phyloP scores from a whole-genome alignment of 1,140 invertebrate genomes.

The Hylyphantes graminicola region DNA sequence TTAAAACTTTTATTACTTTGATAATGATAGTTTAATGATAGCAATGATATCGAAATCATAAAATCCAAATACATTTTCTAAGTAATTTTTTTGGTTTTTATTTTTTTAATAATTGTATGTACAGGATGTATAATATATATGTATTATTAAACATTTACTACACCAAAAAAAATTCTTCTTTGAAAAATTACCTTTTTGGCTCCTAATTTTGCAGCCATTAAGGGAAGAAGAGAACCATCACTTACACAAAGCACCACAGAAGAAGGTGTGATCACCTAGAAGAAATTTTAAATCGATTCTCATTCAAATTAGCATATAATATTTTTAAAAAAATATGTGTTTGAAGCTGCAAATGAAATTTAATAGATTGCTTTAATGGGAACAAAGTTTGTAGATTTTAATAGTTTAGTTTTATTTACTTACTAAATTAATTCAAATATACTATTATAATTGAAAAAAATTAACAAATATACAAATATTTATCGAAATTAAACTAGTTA shows the following conservation, averaged over 20 bases:
- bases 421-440: neutral
- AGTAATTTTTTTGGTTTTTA: too few relatives aligned
- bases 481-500: neutral
- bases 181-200: slow-evolving; percentile 73
- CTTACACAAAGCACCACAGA: slow-evolving; percentile 80
- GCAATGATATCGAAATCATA: too few relatives aligned
- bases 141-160: neutral
- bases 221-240: slow-evolving; percentile 81
- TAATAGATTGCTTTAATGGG: neutral
- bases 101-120: neutral
- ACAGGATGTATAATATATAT: too few relatives aligned
- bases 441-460: neutral
- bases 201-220: slow-evolving; percentile 79
- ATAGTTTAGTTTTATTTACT: neutral
- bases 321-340: neutral
- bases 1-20: too few relatives aligned
- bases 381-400: neutral
- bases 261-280: slow-evolving; percentile 65
- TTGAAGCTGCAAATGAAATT: neutral
- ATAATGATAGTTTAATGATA: too few relatives aligned
- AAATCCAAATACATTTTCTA: too few relatives aligned
- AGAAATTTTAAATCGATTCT: slow-evolving; percentile 17
- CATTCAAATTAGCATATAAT: neutral
- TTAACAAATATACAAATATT: neutral
- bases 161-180: neutral